Conservation (phyloP, 2,888 invertebrate species). For the Xanthia icteritia region DNA sequence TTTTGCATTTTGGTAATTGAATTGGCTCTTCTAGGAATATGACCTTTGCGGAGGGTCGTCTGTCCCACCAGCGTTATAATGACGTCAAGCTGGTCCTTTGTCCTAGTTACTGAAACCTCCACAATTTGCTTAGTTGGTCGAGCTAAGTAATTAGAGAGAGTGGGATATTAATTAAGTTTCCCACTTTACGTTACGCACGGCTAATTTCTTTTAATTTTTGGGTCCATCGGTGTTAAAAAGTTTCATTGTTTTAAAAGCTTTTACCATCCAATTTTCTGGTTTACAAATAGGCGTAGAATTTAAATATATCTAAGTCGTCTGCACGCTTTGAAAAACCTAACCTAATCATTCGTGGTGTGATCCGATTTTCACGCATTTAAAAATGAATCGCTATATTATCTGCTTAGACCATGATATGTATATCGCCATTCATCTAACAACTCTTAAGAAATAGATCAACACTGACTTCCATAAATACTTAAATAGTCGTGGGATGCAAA, state of each 20-base stretch:
- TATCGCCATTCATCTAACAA: slow-evolving; percentile 13
- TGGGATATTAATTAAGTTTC: slow-evolving; percentile 62
- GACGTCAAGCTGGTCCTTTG: slow-evolving; percentile 53
- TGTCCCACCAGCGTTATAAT: slow-evolving; percentile 40
- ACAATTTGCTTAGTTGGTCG: slow-evolving; percentile 54
- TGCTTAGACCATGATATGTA: slow-evolving; percentile 25
- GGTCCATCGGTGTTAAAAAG: slow-evolving; percentile 23
- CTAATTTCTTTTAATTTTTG: slow-evolving; percentile 41
- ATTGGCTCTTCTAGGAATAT: slow-evolving; percentile 39
- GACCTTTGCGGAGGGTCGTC: slow-evolving; percentile 31
- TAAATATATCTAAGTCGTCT: slow-evolving; percentile 10
- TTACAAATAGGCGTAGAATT: slow-evolving; percentile 9
- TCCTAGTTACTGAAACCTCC: slow-evolving; percentile 42
- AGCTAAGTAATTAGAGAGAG: slow-evolving; percentile 62
- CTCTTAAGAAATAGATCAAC: slow-evolving; percentile 38
- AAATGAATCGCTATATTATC: slow-evolving; percentile 29
- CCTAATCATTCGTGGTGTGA: slow-evolving; percentile 27
- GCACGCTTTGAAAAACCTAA: slow-evolving; percentile 19
- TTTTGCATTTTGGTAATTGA: slow-evolving; percentile 50
- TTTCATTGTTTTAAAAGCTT: slow-evolving; percentile 39
- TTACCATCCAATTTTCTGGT: slow-evolving; percentile 9
- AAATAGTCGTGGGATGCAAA: slow-evolving; percentile 30
- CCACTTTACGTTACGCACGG: slow-evolving; percentile 44
- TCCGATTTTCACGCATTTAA: slow-evolving; percentile 39
- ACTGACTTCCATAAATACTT: slow-evolving; percentile 17